A percentile compares a stretch with the other conserved stretches of the same genome.
These are phyloP conservation scores for Suillia variegata DNA, from an alignment of 2,888 invertebrate genomes.

Conservation along the genomic window DNA sequence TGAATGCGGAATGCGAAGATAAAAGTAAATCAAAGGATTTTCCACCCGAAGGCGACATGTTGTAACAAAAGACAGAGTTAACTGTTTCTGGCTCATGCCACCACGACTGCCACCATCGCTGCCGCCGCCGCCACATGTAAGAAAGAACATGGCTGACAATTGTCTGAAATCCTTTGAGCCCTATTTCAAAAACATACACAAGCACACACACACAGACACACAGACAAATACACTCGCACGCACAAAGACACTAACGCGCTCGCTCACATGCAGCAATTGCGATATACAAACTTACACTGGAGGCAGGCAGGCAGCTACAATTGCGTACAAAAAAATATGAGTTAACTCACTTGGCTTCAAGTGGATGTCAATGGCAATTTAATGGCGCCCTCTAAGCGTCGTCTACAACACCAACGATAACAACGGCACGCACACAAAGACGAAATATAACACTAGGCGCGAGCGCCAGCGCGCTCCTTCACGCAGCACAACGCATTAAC, in stretches of 20 bases:
- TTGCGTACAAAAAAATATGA: conserved; percentile 18
- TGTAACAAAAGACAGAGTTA: conserved; percentile 18
- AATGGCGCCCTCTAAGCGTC: conserved; percentile 33
- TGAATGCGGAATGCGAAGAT: conserved; percentile 19
- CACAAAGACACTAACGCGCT: conserved; percentile 7
- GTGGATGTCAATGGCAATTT: conserved; percentile 38
- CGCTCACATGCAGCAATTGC: conserved; percentile 5
- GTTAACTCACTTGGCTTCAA: conserved; percentile 31
- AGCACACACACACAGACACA: conserved; percentile 8
- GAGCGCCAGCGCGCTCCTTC: not conserved
- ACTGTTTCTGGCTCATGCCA: not conserved
- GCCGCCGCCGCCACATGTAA: not conserved
- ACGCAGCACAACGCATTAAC: not conserved
- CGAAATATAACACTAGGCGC: conserved; percentile 12
- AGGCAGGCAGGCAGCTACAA: conserved; percentile 3
- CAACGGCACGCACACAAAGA: conserved; percentile 19
- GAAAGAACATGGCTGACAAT: conserved; percentile 27
- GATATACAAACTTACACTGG: conserved; percentile 6
- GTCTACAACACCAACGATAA: not conserved
- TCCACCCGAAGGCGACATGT: conserved; percentile 26
- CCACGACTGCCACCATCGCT: not conserved
- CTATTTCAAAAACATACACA: conserved; percentile 21
- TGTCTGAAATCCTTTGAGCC: conserved; percentile 34
- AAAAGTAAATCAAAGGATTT: conserved; percentile 29
- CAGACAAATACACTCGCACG: not conserved